Percentiles rank a stretch among this genome's conserved stretches.
These are phyloP conservation scores for Anisognathus igniventris DNA, from an alignment of 2,797 vertebrate genomes.

Conservation along the genomic window DNA sequence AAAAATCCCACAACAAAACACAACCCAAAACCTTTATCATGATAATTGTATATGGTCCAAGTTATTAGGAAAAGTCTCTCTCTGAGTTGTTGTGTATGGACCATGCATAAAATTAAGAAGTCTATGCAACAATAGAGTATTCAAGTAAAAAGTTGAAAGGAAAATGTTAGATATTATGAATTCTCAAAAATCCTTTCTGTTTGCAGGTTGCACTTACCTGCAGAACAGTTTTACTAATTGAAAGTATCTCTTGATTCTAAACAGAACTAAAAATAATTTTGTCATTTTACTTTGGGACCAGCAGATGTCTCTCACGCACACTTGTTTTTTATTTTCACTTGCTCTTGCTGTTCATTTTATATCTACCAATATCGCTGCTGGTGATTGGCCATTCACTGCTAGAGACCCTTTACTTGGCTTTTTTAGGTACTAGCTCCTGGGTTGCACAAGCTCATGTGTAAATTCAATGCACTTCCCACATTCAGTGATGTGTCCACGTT, in stretches of 20 bases:
- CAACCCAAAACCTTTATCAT: background rate
- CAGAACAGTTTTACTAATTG: background rate
- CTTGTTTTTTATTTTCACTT: background rate
- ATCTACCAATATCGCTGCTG: background rate
- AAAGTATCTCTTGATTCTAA: background rate
- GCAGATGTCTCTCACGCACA: background rate
- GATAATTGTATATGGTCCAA: background rate
- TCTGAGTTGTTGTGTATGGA: background rate
- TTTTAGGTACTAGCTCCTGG: background rate
- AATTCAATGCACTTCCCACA: background rate
- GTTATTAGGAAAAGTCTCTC: background rate
- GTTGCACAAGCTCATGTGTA: background rate
- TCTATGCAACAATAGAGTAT: background rate
- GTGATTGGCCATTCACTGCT: background rate
- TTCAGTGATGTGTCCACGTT: background rate
- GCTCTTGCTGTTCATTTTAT: background rate
- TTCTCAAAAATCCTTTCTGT: background rate
- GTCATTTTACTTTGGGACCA: background rate
- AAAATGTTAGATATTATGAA: background rate
- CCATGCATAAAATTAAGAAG: background rate
- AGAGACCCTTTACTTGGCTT: background rate
- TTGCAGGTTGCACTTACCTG: background rate
- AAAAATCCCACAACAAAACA: background rate
- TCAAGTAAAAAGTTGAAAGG: background rate
- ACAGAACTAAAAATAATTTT: background rate